Evolutionary conservation across 2,888 invertebrate species (phyloP).

Genomic region (Eupithecia pulchellata): DNA sequence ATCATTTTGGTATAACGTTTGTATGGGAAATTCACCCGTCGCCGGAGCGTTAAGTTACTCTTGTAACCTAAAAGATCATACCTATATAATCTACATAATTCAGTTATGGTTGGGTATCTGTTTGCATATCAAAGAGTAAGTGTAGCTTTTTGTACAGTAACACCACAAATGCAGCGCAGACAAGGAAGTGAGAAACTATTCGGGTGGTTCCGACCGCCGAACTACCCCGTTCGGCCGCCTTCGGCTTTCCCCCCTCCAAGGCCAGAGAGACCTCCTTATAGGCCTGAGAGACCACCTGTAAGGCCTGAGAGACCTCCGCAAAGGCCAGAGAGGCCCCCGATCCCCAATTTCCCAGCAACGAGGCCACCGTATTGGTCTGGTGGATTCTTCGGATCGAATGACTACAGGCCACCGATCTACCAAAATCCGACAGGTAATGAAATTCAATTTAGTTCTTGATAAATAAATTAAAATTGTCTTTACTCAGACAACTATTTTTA

Average conservation of each 20-base stretch:
- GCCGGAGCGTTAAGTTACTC: too few relatives aligned
- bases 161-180: slow-evolving; percentile 46
- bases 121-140: background rate
- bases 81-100: background rate
- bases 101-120: background rate
- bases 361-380: slow-evolving; percentile 67
- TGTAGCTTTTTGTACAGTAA: slow-evolving; percentile 50
- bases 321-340: slow-evolving; percentile 45
- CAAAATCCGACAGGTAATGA: slow-evolving; percentile 67
- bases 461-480: too few relatives aligned
- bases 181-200: slow-evolving; percentile 45
- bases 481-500: too few relatives aligned
- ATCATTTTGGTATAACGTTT: too few relatives aligned
- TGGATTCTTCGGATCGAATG: slow-evolving; percentile 66
- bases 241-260: slow-evolving; percentile 1
- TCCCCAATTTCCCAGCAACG: slow-evolving; percentile 41
- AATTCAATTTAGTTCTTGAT: background rate
- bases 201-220: slow-evolving; percentile 20
- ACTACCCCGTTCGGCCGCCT: slow-evolving; percentile 26
- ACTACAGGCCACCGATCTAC: slow-evolving; percentile 63
- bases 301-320: slow-evolving; percentile 47
- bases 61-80: background rate
- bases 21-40: too few relatives aligned
- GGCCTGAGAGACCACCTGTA: slow-evolving; percentile 44
- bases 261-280: slow-evolving; percentile 40